Conservation (phyloP, 1,140 invertebrate genomes). For the Littorina saxatilis region DNA sequence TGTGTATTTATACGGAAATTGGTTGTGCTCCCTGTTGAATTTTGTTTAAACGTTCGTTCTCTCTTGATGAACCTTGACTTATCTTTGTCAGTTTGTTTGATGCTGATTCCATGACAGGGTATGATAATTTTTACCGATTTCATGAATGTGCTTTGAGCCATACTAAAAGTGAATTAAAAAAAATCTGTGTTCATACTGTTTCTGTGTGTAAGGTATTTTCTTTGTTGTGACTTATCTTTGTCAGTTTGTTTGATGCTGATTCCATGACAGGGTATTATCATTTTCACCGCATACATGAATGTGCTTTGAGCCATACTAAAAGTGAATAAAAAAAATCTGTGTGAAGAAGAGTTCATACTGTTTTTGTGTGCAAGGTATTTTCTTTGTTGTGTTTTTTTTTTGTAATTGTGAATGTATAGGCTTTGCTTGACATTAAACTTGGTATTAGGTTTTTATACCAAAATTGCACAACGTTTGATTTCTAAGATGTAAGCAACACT, state of each 20-base stretch:
- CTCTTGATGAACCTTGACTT: no score
- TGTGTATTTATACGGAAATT: no score
- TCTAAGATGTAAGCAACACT: no score
- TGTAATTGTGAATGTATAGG: no score
- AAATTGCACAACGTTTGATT: no score
- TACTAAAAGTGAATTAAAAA: not conserved
- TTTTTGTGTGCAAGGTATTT: not conserved
- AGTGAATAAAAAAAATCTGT: not conserved
- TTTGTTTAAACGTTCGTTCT: no score
- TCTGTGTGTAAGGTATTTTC: not conserved
- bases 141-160: not conserved
- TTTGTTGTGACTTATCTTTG: not conserved
- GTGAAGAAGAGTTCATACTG: not conserved
- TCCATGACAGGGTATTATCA: not conserved
- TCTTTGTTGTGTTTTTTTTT: not conserved
- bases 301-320: not conserved
- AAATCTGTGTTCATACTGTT: not conserved
- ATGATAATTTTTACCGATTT: not conserved
- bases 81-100: not conserved
- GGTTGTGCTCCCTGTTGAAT: no score
- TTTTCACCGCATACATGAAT: not conserved
- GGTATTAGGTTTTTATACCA: no score
- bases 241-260: not conserved
- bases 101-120: not conserved
- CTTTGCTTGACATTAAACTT: no score